Conservation (phyloP, 1,140 invertebrate species). For the Atta cephalotes region DNA sequence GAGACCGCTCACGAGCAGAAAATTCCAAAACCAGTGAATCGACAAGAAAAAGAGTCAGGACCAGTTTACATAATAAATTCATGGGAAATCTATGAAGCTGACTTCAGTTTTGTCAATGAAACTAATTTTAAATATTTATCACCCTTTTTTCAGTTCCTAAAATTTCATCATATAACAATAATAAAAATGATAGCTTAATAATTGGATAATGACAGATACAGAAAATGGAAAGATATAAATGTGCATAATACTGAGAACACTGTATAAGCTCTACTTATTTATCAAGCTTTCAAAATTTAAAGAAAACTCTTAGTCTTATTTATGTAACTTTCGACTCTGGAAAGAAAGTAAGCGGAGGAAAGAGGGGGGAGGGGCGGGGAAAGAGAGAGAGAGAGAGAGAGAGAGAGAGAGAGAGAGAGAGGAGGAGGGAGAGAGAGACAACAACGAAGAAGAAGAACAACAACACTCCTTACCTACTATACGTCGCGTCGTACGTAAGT, state of each 20-base stretch:
- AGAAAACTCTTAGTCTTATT: not conserved
- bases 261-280: not conserved
- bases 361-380: too few species aligned
- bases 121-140: not conserved
- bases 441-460: conserved; percentile 71
- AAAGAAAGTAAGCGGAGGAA: not conserved
- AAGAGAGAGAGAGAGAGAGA: not conserved
- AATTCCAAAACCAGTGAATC: conserved; percentile 52
- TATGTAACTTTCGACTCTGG: conserved; percentile 4
- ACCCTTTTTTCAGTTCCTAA: not conserved
- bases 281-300: conserved; percentile 9
- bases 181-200: not conserved
- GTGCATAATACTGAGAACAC: not conserved
- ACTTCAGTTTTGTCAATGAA: not conserved
- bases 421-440: not conserved
- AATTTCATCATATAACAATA: not conserved
- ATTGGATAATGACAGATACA: not conserved
- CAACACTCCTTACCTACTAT: too few species aligned
- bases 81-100: not conserved
- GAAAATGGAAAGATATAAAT: conserved; percentile 44
- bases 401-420: conserved; percentile 34
- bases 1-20: conserved; percentile 33
- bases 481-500: too few species aligned
- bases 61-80: not conserved
- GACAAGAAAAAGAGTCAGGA: conserved; percentile 45